Base-by-base conservation (phyloP, 2,797 vertebrate species). In the Phaenicophaeus curvirostris region DNA sequence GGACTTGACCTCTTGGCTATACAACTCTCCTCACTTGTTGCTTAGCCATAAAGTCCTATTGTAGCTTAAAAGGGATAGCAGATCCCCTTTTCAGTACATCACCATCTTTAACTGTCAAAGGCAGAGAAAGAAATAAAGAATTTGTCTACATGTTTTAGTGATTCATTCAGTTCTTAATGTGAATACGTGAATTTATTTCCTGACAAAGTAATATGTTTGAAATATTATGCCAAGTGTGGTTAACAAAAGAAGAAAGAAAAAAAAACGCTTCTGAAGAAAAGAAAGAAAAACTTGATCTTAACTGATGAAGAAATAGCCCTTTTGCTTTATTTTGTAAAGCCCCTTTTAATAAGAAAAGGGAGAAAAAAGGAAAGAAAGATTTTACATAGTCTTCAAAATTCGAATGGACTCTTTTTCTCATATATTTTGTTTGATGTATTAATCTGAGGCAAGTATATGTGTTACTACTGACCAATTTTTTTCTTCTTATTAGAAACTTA, bases 121-220 rank as follows among this genome's bases (percentile, higher is more conserved):
- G 17, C 23, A 84, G 25, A 73, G 69, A 46, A 66, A 76, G 1
- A 61, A 76, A 63, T 57, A 3, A 85, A 57, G 13, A 75, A 78
- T 68, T 78, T 6, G 30, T 78, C 28, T 59, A 51, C n/a, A 37
- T 57, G 83, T 61, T 69, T 85, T 37, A 94, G 13, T 37, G 9
- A 81, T 82, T 66, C 20, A 50, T 75, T 75, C 72, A 62, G 58
- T 85, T 76, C 41, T 79, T 84, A 76, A 57, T 91, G 7, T 63
- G 67, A 93, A 86, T 87, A 73, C 42, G 57, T 89, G 23, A 92
- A 63, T 82, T 73, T 46, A 83, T 77, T 94, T 93, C 23, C 31
- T 54, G 4, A 10, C 42, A 33, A 76, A 93, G 24, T 77, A 80
- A 54, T 57, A 31, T 10, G 7, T 90, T 67, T 82, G 41, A 90